Base-by-base conservation (phyloP, 2,797 vertebrate species). In the Liparis tanakae region DNA sequence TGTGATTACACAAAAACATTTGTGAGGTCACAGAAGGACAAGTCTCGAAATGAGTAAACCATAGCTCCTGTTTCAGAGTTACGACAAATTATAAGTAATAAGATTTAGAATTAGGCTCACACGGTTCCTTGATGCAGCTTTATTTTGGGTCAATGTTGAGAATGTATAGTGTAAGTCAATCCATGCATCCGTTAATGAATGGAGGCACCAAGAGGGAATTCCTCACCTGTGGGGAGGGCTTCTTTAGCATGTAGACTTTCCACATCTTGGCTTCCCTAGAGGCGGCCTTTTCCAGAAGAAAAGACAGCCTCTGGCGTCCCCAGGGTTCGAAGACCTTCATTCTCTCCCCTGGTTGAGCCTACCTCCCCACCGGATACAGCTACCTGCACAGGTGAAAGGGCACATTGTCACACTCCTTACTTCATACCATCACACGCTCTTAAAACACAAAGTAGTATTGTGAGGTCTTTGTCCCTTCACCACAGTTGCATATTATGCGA, bases 181-280 rank as follows among this genome's bases (percentile, higher is more conserved):
- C n/a, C 8, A 41, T 39, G 37, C 37, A 39, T 41, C 18, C 15
- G 1, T 15, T 17, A 15, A 20, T 60, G 17, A 67, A 43, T 2
- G 4, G 37, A 39, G 37, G 37, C 37, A 39, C 37, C 37, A 10
- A 53, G 18, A 44, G 20, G 46, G 13, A 10, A 37, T 22, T 17
- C 4, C 72, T 96, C 63, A 99, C 98, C 97, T 96, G 96, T 94
- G 92, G 92, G 91, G 95, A 92, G 88, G 95, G 94, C 86, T 95
- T 96, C 96, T 96, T 99, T 86, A 94, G 96, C 95, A 96, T 92
- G 79, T 95, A 96, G 88, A 94, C 94, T 90, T 96, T 99, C 97
- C 97, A 98, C 95, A 96, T 96, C 89, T 94, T 94, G 92, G 95
- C 96, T 96, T 99, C 98, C 95, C 96, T 98, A 96, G 96, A 98